Evolutionary conservation across 2,113 vertebrate genomes (phyloP), one percentile per base, ranked within the genome.

Genomic region (Chlamydotis undulata): DNA sequence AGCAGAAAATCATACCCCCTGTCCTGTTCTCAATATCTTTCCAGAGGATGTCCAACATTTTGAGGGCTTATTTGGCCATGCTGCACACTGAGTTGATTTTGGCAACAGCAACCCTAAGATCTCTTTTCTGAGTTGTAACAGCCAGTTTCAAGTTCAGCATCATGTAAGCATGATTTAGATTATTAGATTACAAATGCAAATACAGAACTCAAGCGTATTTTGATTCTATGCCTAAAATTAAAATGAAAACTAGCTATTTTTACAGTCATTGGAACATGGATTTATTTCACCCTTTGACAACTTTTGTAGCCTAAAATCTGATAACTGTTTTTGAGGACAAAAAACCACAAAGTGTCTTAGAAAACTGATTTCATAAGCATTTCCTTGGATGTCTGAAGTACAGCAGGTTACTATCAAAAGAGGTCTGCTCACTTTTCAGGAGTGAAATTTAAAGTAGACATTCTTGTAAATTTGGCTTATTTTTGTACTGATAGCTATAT

Each of bases 171-270:
- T 47, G 35, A 79, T 69, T 93, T 76, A 53, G 43, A 77, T 86
- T 57, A 88, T 85, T 88, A 73, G 41, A 74, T 93, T 80, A 81
- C 19, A 74, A 74, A 39, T 63, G 45, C 22, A 93, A 93, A 94
- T 77, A 53, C 7, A 79, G 49, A 87, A 82, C 19, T 35, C 43
- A 71, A 73, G 14, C 5, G 9, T 37, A 60, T 77, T 88, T 90
- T 94, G 14, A 37, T 69, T 90, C 16, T 31, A 49, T 73, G 45
- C 7, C 33, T 76, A 83, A 88, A 95, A 92, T 53, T 57, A 83
- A 79, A 93, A 90, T 37, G n/a, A 24, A 93, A 88, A 55, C 8
- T 22, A 76, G 10, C 3, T 8, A 6, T 83, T 88, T 93, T 83
- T 47, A 22, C 41, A 57, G 28, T 55, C 19, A 7, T 69, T 61